Evolutionary conservation across 1,140 invertebrate genomes (phyloP).

Genomic region (Chironomus striatipennis): DNA sequence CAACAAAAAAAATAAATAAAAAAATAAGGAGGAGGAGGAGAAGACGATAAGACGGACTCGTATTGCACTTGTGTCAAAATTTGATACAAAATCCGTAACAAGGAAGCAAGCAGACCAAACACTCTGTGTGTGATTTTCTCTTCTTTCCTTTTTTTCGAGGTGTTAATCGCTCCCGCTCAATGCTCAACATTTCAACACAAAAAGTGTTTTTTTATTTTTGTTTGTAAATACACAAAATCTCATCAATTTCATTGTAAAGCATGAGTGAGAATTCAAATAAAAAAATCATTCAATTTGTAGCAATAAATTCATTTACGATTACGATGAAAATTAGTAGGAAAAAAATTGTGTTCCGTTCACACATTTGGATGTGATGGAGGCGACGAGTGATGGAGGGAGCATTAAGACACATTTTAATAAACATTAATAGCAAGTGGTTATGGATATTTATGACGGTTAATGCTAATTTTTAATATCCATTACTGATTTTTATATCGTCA

Average conservation of each 20-base stretch:
- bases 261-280: not conserved
- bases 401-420: conserved; percentile 11
- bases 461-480: conserved; percentile 16
- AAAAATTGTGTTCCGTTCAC: conserved; percentile 15
- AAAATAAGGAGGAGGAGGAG: not conserved
- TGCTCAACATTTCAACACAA: not conserved
- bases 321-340: no score
- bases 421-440: conserved; percentile 10
- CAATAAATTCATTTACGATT: not conserved
- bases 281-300: conserved; percentile 7
- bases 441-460: conserved; percentile 15
- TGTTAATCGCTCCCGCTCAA: not conserved
- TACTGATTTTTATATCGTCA: not conserved
- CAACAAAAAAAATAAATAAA: no score
- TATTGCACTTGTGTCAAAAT: conserved; percentile 7
- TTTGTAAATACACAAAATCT: conserved; percentile 6
- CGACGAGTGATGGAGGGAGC: conserved; percentile 10
- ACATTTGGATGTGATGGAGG: not conserved
- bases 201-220: not conserved
- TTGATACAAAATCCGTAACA: not conserved
- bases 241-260: not conserved
- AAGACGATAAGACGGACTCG: not conserved
- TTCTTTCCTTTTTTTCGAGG: not conserved
- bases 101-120: not conserved
- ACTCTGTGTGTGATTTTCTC: not conserved